Percentiles rank a stretch among this genome's conserved stretches.
Conservation (phyloP, 2,888 invertebrate genomes). For the Muschampia plurimacula region DNA sequence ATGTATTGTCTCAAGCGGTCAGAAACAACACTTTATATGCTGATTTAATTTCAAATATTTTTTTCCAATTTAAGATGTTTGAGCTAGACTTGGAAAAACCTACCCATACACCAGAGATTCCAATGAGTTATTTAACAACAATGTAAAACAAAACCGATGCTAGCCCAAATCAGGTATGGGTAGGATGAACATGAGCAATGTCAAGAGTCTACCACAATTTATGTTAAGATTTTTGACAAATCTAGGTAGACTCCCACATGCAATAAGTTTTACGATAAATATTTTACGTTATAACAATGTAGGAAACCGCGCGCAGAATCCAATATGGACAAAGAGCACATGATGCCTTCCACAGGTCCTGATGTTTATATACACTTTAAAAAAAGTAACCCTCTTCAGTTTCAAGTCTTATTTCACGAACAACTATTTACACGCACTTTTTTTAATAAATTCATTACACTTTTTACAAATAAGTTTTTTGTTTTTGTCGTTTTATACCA, state of each 20-base stretch:
- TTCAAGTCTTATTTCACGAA: slow-evolving; percentile 83
- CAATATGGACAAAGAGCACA: slow-evolving; percentile 82
- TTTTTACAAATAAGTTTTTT: slow-evolving; percentile 84
- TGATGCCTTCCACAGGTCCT: slow-evolving; percentile 72
- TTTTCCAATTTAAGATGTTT: slow-evolving; percentile 54
- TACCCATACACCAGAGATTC: slow-evolving; percentile 64
- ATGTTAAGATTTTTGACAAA: slow-evolving; percentile 79
- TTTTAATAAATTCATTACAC: slow-evolving; percentile 84
- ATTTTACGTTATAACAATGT: slow-evolving; percentile 84
- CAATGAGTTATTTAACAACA: slow-evolving; percentile 44
- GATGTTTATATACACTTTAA: slow-evolving; percentile 84
- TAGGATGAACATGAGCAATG: slow-evolving; percentile 62
- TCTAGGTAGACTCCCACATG: slow-evolving; percentile 79
- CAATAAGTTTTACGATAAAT: slow-evolving; percentile 78
- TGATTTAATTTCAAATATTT: slow-evolving; percentile 53
- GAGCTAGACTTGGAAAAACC: slow-evolving; percentile 73
- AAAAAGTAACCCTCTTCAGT: slow-evolving; percentile 75
- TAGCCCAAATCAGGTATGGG: slow-evolving; percentile 74
- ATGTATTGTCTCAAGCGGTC: slow-evolving; percentile 74
- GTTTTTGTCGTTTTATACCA: slow-evolving; percentile 76
- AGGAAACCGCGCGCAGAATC: slow-evolving; percentile 78
- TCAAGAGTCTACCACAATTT: slow-evolving; percentile 83
- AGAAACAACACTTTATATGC: slow-evolving; percentile 70
- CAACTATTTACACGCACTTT: slow-evolving; percentile 85
- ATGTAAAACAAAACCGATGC: slow-evolving; percentile 68